phyloP scores from a whole-genome alignment of 2,888 invertebrate genomes.

The Tridacna gigas region DNA sequence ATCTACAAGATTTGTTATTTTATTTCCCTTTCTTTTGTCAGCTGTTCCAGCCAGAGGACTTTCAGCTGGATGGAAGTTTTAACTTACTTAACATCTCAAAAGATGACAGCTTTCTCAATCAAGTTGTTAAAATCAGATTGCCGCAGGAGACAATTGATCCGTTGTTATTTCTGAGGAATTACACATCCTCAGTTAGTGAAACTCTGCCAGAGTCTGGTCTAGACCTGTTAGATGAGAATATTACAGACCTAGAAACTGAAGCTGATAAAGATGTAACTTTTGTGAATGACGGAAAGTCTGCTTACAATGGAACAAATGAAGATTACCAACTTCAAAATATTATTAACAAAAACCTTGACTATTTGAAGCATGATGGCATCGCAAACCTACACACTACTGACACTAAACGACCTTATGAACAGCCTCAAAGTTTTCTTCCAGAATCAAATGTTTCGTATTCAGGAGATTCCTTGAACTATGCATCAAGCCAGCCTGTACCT shows the following conservation, averaged over 20 bases:
- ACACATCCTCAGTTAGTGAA: conserved; percentile 7
- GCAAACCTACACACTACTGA: conserved; percentile 12
- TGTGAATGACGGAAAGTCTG: conserved; percentile 7
- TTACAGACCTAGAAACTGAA: conserved; percentile 23
- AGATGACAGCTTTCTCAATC: conserved; percentile 62
- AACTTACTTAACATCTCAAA: conserved; percentile 46
- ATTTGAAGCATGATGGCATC: conserved; percentile 48
- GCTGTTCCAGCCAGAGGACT: conserved; percentile 58
- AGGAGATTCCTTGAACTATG: conserved; percentile 26
- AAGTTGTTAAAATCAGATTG: conserved; percentile 52
- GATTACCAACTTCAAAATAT: conserved; percentile 47
- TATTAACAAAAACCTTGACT: conserved; percentile 62
- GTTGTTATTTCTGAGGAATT: conserved; percentile 40
- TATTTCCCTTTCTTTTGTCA: conserved; percentile 2
- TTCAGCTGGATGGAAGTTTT: conserved; percentile 40
- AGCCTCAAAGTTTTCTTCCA: conserved; percentile 35
- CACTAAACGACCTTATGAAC: conserved; percentile 57
- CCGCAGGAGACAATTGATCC: conserved; percentile 58
- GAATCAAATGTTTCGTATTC: conserved; percentile 34
- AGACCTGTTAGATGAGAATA: background rate
- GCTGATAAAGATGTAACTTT: conserved; percentile 17
- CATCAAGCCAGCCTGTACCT: conserved; percentile 52
- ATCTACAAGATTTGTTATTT: too few species aligned
- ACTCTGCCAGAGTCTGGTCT: conserved; percentile 6
- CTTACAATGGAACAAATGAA: conserved; percentile 3